Percentiles rank a stretch among this genome's conserved stretches.
Evolutionary conservation across 2,797 vertebrate genomes (phyloP).

Genomic region (Pagetopsis macropterus): DNA sequence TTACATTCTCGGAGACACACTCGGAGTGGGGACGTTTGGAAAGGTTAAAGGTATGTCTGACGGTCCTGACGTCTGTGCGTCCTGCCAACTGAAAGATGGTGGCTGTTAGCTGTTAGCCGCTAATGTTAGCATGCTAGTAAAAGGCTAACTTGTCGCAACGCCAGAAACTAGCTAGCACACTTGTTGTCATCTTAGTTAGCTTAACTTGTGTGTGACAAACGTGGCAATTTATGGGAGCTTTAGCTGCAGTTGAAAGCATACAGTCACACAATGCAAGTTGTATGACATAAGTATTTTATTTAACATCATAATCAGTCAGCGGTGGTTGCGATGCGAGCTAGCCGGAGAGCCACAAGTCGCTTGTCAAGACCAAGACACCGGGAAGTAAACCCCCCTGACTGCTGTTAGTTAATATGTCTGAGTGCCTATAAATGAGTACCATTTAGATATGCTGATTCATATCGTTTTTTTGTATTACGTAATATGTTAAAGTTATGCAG

Average conservation of each 20-base stretch:
- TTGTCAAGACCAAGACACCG: conserved; percentile 57
- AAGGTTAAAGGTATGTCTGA: conserved; percentile 92
- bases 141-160: conserved; percentile 64
- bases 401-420: not conserved
- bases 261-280: not conserved
- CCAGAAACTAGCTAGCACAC: conserved; percentile 47
- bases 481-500: not conserved
- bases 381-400: conserved; percentile 56
- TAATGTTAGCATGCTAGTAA: conserved; percentile 56
- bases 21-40: conserved; percentile 96
- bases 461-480: not conserved
- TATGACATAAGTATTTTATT: not conserved
- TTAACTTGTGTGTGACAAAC: not conserved
- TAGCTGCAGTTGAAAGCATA: not conserved
- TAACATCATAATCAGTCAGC: conserved; percentile 11
- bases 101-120: conserved; percentile 61
- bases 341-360: conserved; percentile 67
- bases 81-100: conserved; percentile 55
- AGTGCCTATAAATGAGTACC: not conserved
- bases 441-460: not conserved
- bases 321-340: conserved; percentile 47
- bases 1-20: conserved; percentile 94
- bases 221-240: not conserved
- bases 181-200: conserved; percentile 61
- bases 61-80: conserved; percentile 23